Conservation (phyloP, 2,888 invertebrate species). For the Orthosia cruda region DNA sequence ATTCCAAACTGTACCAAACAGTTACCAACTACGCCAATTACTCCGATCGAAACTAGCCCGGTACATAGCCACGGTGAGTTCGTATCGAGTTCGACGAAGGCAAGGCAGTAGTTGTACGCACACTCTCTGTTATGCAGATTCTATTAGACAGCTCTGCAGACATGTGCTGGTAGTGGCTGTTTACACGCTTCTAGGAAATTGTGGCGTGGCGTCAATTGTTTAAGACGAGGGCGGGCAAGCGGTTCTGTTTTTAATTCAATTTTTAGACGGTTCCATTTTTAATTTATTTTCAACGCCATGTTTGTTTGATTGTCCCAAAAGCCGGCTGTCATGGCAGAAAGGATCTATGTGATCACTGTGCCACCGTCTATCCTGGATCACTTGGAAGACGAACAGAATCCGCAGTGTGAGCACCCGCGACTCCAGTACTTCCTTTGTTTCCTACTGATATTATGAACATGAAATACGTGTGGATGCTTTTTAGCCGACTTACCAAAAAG, state of each 20-base stretch:
- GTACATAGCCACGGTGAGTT: constrained; percentile 22
- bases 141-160: constrained; percentile 64
- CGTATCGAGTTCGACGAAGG: constrained; percentile 51
- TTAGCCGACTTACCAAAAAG: too few relatives aligned
- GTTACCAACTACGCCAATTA: constrained; percentile 28
- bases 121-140: constrained; percentile 70
- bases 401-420: too few relatives aligned
- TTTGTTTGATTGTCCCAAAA: neutral
- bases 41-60: neutral
- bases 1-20: constrained; percentile 24
- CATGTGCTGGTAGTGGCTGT: constrained; percentile 49
- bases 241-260: neutral
- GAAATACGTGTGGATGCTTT: too few relatives aligned
- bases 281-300: neutral
- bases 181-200: constrained; percentile 47
- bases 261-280: too few relatives aligned
- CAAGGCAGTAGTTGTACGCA: constrained; percentile 40
- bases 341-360: too few relatives aligned
- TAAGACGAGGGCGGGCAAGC: neutral
- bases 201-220: constrained; percentile 38
- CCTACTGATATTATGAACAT: too few relatives aligned
- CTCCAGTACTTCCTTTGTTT: too few relatives aligned
- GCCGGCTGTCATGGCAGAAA: too few relatives aligned
- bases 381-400: too few relatives aligned
- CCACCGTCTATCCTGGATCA: too few relatives aligned